Conservation (phyloP, 2,888 invertebrate species). For the Lutraria lutraria region DNA sequence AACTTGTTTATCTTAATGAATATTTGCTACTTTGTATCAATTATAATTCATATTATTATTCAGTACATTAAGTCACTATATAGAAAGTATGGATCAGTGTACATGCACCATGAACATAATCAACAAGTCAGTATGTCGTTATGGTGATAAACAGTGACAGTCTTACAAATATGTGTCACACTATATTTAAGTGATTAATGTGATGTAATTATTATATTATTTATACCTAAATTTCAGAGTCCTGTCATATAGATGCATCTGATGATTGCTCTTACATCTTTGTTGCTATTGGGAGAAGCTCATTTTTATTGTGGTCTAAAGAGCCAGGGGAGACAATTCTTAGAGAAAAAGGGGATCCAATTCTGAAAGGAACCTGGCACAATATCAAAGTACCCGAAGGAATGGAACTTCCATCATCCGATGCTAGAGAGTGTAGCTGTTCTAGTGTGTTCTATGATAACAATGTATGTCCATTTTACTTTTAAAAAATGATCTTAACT, state of each 20-base stretch:
- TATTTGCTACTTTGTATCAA: no score
- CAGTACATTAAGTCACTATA: no score
- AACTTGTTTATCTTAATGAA: no score
- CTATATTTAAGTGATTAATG: neutral
- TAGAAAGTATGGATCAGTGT: no score
- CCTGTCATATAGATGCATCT: slow-evolving; percentile 75
- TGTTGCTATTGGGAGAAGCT: slow-evolving; percentile 73
- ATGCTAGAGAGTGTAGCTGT: slow-evolving; percentile 73
- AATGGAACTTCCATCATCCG: slow-evolving; percentile 74
- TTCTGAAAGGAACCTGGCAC: slow-evolving; percentile 82
- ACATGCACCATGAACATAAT: no score
- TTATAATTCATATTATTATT: no score
- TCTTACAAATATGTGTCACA: neutral
- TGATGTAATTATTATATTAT: neutral
- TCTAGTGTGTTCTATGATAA: slow-evolving; percentile 79
- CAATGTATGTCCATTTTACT: slow-evolving; percentile 68
- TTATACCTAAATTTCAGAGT: slow-evolving; percentile 57
- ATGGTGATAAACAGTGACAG: no score
- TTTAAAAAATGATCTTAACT: no score
- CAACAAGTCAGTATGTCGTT: no score
- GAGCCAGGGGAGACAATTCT: slow-evolving; percentile 72
- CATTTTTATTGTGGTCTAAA: slow-evolving; percentile 82
- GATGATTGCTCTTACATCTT: slow-evolving; percentile 80
- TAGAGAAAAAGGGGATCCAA: slow-evolving; percentile 71
- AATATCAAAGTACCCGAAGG: slow-evolving; percentile 75